Conservation (phyloP, 2,113 vertebrate genomes). For the Nicator chloris region DNA sequence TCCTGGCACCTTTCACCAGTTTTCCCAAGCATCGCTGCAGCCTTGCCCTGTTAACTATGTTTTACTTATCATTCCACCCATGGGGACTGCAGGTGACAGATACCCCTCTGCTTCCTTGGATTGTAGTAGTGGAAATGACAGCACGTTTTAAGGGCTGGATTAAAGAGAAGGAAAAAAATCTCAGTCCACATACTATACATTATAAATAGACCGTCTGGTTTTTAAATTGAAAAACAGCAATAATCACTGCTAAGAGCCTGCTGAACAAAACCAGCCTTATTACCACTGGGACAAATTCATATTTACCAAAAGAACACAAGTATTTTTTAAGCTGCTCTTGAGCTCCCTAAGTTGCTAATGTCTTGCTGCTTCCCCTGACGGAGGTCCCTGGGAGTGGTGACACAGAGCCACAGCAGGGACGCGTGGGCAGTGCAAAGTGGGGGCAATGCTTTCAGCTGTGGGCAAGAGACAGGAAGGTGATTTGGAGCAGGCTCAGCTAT, state of each 20-base stretch:
- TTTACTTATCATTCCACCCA: neutral
- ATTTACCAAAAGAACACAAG: slow-evolving; percentile 12
- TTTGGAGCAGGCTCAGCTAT: neutral
- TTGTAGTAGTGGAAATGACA: neutral
- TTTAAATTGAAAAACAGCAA: slow-evolving; percentile 43
- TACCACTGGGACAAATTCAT: slow-evolving; percentile 34
- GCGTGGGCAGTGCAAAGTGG: neutral
- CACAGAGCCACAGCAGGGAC: neutral
- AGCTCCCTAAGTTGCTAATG: neutral
- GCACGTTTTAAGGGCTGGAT: neutral
- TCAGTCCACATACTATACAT: neutral
- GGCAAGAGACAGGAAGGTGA: neutral
- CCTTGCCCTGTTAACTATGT: neutral
- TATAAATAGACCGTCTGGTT: slow-evolving; percentile 56
- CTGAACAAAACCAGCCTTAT: slow-evolving; percentile 45
- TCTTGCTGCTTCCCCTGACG: neutral
- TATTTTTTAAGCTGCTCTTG: slow-evolving; percentile 38
- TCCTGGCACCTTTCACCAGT: neutral
- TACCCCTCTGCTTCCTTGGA: neutral
- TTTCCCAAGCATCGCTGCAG: neutral
- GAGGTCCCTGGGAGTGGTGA: neutral
- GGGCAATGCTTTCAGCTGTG: neutral
- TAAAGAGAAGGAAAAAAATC: neutral
- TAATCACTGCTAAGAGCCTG: slow-evolving; percentile 37
- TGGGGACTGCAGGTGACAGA: neutral